A percentile compares a stretch with the other conserved stretches of the same genome.
Conservation (phyloP, 2,113 vertebrate species). For the Pygoscelis antarcticus region DNA sequence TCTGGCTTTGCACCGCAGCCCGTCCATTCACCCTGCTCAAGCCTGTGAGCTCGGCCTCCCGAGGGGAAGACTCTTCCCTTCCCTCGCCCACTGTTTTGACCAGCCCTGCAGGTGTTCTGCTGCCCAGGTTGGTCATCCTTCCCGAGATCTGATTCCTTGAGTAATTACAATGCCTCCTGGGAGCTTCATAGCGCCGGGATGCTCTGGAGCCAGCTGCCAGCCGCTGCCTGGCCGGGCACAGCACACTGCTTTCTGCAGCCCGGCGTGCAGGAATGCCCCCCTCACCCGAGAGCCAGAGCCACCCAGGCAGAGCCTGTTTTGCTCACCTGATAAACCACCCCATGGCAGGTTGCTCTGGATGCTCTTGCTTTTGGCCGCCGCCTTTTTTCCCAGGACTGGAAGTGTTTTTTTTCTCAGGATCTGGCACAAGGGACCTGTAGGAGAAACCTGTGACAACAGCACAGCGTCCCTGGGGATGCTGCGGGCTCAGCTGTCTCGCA, state of each 20-base stretch:
- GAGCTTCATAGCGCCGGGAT: background rate
- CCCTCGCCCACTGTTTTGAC: background rate
- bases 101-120: background rate
- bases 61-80: background rate
- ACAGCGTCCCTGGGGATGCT: background rate
- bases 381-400: background rate
- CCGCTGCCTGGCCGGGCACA: background rate
- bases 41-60: background rate
- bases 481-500: background rate
- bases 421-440: background rate
- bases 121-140: background rate
- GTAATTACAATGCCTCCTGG: rapidly evolving
- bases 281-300: background rate
- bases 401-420: background rate
- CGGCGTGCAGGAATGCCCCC: background rate
- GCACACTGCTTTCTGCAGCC: background rate
- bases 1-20: background rate
- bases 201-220: background rate
- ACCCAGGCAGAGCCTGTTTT: background rate
- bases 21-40: background rate
- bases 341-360: background rate
- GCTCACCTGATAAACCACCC: background rate
- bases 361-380: background rate
- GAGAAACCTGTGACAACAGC: background rate
- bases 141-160: background rate